phyloP scores from a whole-genome alignment of 2,797 vertebrate genomes.

The Otus scops region DNA sequence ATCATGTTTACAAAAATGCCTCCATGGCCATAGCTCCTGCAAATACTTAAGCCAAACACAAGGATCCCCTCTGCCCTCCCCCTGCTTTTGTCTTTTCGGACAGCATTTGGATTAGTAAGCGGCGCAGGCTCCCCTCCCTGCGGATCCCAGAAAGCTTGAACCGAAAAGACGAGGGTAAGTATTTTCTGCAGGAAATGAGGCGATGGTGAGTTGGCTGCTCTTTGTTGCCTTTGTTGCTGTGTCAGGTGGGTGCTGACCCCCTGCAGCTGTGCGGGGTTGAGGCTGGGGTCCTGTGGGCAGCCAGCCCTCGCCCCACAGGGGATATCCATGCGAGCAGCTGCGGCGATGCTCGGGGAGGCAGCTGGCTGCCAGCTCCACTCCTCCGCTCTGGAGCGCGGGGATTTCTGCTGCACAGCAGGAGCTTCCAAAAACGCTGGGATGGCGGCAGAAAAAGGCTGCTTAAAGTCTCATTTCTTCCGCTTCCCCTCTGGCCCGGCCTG shows the following conservation, averaged over 20 bases:
- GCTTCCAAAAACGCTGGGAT: neutral
- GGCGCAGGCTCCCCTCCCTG: fast-evolving
- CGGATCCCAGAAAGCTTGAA: neutral
- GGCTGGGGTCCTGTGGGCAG: neutral
- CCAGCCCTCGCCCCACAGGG: neutral
- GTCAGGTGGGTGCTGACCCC: neutral
- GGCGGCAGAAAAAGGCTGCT: neutral
- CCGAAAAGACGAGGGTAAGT: fast-evolving
- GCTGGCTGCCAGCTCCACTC: neutral
- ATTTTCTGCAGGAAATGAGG: neutral
- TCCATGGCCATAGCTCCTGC: neutral
- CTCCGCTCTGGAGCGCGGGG: neutral
- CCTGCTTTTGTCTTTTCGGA: fast-evolving
- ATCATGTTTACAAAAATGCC: neutral
- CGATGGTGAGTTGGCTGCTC: neutral
- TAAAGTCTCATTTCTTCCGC: neutral
- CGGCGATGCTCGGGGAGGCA: neutral
- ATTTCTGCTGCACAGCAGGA: neutral
- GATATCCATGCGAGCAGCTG: neutral
- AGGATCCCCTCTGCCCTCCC: neutral
- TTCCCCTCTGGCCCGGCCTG: neutral
- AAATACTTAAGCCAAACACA: neutral
- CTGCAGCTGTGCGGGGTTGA: neutral
- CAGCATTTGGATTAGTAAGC: neutral
- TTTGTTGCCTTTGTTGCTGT: neutral